Conservation (phyloP, 1,140 invertebrate species). For the Harlomillsia oculata region DNA sequence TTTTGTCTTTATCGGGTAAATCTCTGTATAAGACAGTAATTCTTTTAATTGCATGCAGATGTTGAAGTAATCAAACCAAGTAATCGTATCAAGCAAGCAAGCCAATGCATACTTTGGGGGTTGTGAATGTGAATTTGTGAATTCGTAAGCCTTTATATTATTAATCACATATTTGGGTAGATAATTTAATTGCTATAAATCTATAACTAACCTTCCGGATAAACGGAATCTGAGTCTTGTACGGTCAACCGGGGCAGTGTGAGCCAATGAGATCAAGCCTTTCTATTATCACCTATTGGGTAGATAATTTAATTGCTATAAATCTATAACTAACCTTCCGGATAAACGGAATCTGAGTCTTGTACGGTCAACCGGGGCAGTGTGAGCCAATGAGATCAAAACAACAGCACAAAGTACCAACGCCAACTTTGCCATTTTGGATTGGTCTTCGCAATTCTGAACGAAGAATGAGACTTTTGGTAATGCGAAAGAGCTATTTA, state of each 20-base stretch:
- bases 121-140: neutral
- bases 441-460: no score
- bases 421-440: neutral
- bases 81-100: neutral
- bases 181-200: neutral
- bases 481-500: no score
- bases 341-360: conserved; percentile 15
- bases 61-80: neutral
- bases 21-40: neutral
- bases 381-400: neutral
- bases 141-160: neutral
- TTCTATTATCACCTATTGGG: no score
- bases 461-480: no score
- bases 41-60: neutral
- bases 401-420: neutral
- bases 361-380: conserved; percentile 13
- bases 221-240: conserved; percentile 13
- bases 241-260: conserved; percentile 15
- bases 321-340: conserved; percentile 1
- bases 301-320: neutral
- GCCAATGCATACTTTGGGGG: neutral
- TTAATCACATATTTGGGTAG: neutral
- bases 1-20: conserved; percentile 27
- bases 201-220: conserved; percentile 4
- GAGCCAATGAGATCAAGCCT: neutral